Evolutionary conservation across 2,797 vertebrate species (phyloP), one percentile per base, ranked within the genome.

Genomic region (Eulemur mongoz): DNA sequence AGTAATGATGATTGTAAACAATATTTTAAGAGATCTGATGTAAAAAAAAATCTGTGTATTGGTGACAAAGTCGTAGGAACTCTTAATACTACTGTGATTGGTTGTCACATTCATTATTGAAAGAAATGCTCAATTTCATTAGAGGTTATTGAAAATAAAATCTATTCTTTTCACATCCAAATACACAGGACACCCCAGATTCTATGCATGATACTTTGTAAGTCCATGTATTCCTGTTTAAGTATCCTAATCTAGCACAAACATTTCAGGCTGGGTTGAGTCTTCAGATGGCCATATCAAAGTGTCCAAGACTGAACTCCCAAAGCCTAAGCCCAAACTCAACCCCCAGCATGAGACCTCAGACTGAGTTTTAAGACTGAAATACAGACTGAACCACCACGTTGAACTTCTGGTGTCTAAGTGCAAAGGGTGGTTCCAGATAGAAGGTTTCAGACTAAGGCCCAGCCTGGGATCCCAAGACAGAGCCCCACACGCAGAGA

Each of bases 101-200:
- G 52, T 85, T 94, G 72, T 12, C 88, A 79, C 17, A 85, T 63
- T 91, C 45, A 85, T 79, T 86, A 79, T 52, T 61, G 63, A 94
- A 54, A 91, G 67, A 91, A 91, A 85, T 91, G 52, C 59, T 79
- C 54, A 57, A 43, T 57, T 57, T 23, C 54, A 57, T 23, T 57
- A 57, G 22, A 57, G 54, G 22, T 57, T 57, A 57, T 23, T 57
- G 22, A 57, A 57, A 57, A 57, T 57, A 57, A 57, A 57, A 57
- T 57, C 22, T 57, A 57, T 57, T 57, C 23, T 57, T 57, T 57
- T 69, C 65, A 15, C 30, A 61, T 94, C 32, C 52, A 83, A 59
- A 61, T 82, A 45, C 27, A 78, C 32, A 86, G 54, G 30, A 54
- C 67, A 73, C 45, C 43, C 63, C 20, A 52, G 61, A 65, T 86